Base-by-base conservation (phyloP, 2,113 vertebrate species). In the Physeter macrocephalus region DNA sequence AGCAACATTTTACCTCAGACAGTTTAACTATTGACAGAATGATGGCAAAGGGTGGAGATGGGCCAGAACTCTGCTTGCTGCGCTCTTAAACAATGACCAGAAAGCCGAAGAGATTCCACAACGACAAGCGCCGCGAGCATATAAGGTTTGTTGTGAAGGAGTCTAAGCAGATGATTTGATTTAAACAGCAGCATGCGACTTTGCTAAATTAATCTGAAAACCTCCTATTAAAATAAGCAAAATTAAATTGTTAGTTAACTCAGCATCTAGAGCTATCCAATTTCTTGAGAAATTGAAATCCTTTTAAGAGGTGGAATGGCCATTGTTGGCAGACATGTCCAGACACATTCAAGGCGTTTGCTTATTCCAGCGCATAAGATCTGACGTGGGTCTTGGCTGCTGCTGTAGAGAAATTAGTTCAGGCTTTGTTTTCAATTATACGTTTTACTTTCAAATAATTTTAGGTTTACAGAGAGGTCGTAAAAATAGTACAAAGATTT, bases 221-320 rank as follows among this genome's bases (percentile, higher is more conserved):
- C 0, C 20, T 69, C 17, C 23, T 59, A 29, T 43, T 84, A 88
- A 78, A 94, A 39, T 46, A 61, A 93, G 74, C 13, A 81, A n/a
- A 43, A 34, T 62, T 88, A 52, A 95, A 78, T 59, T 29, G 34
- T 77, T 64, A 34, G 34, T 74, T 62, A 86, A 77, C 25, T 52
- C 34, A 80, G 20, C 46, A 49, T 61, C 10, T 41, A 66, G 81
- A 66, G 23, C 21, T 57, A 18, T 39, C 10, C 8, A 41, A 11
- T 74, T 49, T 74, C 77, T 66, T 57, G 43, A 59, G 85, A 66
- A 88, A 74, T 59, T 23, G 74, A 34, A 67, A 23, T 43, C 57
- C 9, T 67, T 52, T 88, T 15, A 31, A 31, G 46, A 88, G 23
- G 8, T 39, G 3, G 14, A 82, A 34, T 39, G n/a, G 4, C 23